Evolutionary conservation across 2,113 vertebrate species (phyloP), one percentile per base, ranked within the genome.

Genomic region (Dasyurus viverrinus): DNA sequence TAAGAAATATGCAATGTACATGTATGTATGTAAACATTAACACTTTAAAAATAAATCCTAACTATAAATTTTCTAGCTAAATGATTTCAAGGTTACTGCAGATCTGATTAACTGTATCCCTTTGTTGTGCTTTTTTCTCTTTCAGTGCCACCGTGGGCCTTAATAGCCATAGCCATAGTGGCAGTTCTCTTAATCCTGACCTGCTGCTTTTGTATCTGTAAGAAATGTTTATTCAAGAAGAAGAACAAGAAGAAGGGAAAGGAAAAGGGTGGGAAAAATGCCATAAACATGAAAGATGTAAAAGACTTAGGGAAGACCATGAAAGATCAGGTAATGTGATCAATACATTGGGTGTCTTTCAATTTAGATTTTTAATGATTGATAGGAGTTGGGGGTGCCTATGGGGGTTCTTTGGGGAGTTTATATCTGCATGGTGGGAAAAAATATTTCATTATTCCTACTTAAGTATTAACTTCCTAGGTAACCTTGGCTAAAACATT

Each of bases 191-290:
- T 99, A 98, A 99, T 99, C 97, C 98, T 99, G 97, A 99, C 99
- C 92, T 99, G 99, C 99, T 99, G 99, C 98, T 99, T 99, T 99
- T 99, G 99, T 98, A 97, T 99, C 98, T 99, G 99, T 99, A 99
- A 99, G 99, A 99, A 99, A 98, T 99, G 99, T 98, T 99, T 99
- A 97, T 99, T 99, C 98, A 99, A 99, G 99, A 99, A 99, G 99
- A 99, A 99, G 99, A 99, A 99, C 99, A 99, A 99, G 99, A 99
- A 99, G 99, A 99, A 99, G 99, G 99, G 99, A 95, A 99, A 99
- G 98, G 99, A 99, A 98, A 99, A 99, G 99, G 99, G 99, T 97
- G 99, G 99, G 94, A 99, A 99, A 98, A 99, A 99, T 95, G 99
- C 99, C 98, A 99, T 99, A 97, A 99, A 99, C 98, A 99, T 99